Evolutionary conservation across 2,797 vertebrate genomes (phyloP).

Genomic region (Hylomyscus alleni): DNA sequence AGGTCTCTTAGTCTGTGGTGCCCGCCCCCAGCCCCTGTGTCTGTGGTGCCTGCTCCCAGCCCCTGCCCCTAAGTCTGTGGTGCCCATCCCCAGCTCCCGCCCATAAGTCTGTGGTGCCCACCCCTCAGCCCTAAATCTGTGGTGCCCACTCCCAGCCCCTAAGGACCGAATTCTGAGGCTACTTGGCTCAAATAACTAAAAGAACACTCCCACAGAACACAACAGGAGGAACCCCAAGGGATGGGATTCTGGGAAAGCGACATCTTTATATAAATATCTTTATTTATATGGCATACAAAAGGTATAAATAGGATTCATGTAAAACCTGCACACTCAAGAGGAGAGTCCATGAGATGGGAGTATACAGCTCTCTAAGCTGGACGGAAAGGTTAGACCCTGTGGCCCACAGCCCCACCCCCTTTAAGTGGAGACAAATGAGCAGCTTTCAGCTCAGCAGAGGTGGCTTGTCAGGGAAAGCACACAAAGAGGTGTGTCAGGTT

Average conservation of each 20-base stretch:
- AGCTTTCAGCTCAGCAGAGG: neutral
- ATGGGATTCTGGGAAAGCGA: neutral
- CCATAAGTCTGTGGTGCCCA: neutral
- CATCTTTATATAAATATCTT: constrained; percentile 86
- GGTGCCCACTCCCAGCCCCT: neutral
- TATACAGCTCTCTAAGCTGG: neutral
- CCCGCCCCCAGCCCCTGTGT: neutral
- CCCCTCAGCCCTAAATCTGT: neutral
- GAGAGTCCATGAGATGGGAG: neutral
- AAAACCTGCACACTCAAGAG: constrained; percentile 66
- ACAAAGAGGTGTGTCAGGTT: neutral
- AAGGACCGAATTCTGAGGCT: neutral
- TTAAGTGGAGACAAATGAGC: neutral
- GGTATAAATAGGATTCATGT: constrained; percentile 87
- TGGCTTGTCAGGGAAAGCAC: neutral
- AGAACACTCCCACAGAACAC: neutral
- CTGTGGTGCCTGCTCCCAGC: no score
- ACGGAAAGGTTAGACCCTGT: neutral
- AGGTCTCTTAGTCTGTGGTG: neutral
- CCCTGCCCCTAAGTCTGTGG: no score
- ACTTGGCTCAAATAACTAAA: neutral
- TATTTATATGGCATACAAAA: constrained; percentile 88
- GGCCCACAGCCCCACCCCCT: neutral
- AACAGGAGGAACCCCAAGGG: neutral
- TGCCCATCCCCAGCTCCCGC: no score